Base-by-base conservation (phyloP, 2,888 invertebrate species). In the Odontocerum albicorne region DNA sequence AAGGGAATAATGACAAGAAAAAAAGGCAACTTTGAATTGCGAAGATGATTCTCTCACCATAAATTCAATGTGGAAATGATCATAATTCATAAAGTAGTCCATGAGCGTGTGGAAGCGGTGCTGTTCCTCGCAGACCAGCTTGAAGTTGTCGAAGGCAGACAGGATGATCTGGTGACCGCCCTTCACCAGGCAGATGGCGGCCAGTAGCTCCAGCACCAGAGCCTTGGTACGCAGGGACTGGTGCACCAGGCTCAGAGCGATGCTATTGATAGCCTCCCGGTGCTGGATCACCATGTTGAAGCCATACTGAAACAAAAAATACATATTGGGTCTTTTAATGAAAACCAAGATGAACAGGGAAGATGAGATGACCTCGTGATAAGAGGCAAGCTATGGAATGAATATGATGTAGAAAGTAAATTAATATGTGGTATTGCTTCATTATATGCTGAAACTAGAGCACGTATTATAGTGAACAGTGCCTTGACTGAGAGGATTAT, bases 241-340 rank as follows among this genome's bases (percentile, higher is more conserved):
- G 75, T 99, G 99, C 65, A 96, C 95, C 13, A 99, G 81, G 69
- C 96, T 96, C 20, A 98, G 78, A 1, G 97, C 96, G 68, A 99
- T 98, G 74, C 95, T 96, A 77, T 98, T 98, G 69, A 99, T 98
- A 38, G 98, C 98, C 73, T 97, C 95, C 44, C 92, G 85, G 73
- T 98, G 96, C 68, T 95, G 94, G 69, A 99, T 97, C 42, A 99
- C 97, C 90, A 96, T 92, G 76, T 97, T 97, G 78, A 98, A 97
- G 62, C 97, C 98, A 73, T 96, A 95, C 90, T 94, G 81, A 42
- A 82, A 82, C 61, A 10, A 39, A 33, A 33, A 16, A 6, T 44
- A 44, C 10, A n/a, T n/a, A n/a, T n/a, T n/a, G n/a, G n/a, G n/a
- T n/a, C 4, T 7, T 10, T 4, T 35, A 12, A 35, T n/a, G 6